phyloP scores from a whole-genome alignment of 2,888 invertebrate species.

The Scaptomyza parva region DNA sequence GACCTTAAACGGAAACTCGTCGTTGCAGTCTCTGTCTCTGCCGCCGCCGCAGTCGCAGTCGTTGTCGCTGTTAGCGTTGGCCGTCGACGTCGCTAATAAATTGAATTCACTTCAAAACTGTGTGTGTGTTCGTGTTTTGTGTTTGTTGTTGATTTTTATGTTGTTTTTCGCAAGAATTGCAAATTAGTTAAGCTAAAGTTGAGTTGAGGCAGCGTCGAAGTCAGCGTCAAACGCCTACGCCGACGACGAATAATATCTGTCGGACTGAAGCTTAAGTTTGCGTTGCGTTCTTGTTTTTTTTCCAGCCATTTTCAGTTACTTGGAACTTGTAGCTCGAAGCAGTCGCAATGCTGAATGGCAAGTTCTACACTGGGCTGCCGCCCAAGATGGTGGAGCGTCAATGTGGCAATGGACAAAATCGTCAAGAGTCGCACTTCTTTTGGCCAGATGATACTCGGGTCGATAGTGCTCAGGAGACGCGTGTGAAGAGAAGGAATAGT shows the following conservation, averaged over 20 bases:
- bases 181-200: constrained; percentile 65
- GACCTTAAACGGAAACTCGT: constrained; percentile 80
- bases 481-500: constrained; percentile 71
- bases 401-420: constrained; percentile 70
- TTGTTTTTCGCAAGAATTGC: constrained; percentile 77
- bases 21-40: constrained; percentile 47
- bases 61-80: neutral
- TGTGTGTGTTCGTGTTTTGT: constrained; percentile 49
- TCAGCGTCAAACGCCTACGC: constrained; percentile 63
- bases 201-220: constrained; percentile 7
- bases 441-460: constrained; percentile 84
- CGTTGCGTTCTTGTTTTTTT: constrained; percentile 56
- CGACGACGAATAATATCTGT: constrained; percentile 31
- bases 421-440: constrained; percentile 83
- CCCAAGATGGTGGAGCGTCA: constrained; percentile 83
- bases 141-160: constrained; percentile 36
- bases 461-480: constrained; percentile 75
- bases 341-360: constrained; percentile 83
- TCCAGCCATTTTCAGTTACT: constrained; percentile 50
- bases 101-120: constrained; percentile 57
- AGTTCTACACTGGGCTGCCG: constrained; percentile 84
- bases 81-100: constrained; percentile 60
- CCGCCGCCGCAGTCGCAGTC: too few species aligned
- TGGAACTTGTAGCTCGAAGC: constrained; percentile 53
- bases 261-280: constrained; percentile 21